Percentiles rank a stretch among this genome's conserved stretches.
These are phyloP conservation scores for Sebastes jordani DNA, from an alignment of 2,797 vertebrate genomes.

Conservation along the genomic window DNA sequence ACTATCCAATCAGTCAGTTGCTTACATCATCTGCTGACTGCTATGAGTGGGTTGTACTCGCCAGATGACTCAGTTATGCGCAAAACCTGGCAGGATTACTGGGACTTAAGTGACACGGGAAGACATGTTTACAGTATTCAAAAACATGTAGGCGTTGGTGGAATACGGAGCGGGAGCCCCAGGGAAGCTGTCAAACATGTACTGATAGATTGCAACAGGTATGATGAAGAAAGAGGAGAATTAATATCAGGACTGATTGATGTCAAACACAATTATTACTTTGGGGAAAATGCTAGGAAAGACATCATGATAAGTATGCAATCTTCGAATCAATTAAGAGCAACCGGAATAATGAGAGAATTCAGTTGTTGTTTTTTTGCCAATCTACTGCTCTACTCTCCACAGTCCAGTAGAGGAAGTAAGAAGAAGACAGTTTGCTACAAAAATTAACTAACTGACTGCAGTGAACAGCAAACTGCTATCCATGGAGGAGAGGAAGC, in stretches of 20 bases:
- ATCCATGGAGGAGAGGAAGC: background rate
- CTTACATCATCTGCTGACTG: background rate
- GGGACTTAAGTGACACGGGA: too few species aligned
- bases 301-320: background rate
- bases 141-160: background rate
- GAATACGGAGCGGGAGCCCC: background rate
- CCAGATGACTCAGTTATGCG: background rate
- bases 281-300: background rate
- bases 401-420: background rate
- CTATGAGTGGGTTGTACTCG: background rate
- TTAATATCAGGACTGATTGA: background rate
- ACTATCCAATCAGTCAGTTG: background rate
- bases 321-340: background rate
- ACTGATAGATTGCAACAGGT: background rate
- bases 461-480: background rate
- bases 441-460: background rate
- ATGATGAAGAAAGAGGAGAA: background rate
- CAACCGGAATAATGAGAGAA: too few species aligned
- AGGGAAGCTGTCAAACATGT: background rate
- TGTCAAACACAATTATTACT: too few species aligned
- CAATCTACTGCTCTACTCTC: too few species aligned
- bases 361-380: background rate
- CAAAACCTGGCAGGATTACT: background rate
- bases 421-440: too few species aligned
- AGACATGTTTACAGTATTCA: background rate